Evolutionary conservation across 2,113 vertebrate species (phyloP).

Genomic region (Perca flavescens): DNA sequence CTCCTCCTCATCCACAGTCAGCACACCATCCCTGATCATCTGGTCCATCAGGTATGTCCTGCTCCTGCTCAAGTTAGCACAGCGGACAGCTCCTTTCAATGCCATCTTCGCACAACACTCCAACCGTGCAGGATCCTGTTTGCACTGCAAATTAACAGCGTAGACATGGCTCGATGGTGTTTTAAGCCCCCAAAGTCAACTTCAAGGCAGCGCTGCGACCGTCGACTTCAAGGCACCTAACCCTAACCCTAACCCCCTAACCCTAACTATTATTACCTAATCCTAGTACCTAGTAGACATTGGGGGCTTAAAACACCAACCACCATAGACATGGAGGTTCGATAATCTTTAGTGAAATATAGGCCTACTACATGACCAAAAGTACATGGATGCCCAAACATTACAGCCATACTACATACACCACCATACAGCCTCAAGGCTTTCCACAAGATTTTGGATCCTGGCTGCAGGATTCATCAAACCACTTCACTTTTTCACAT

Average conservation of each 20-base stretch:
- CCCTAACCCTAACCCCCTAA: too few relatives aligned
- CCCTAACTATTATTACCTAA: too few relatives aligned
- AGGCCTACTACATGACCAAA: background rate
- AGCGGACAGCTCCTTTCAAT: slow-evolving; percentile 92
- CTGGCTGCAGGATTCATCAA: background rate
- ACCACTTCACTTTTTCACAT: too few relatives aligned
- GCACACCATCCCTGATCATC: slow-evolving; percentile 91
- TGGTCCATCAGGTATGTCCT: slow-evolving; percentile 95
- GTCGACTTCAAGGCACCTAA: too few relatives aligned
- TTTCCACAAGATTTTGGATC: background rate
- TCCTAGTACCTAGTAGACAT: too few relatives aligned
- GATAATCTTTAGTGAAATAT: background rate
- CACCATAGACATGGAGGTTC: too few relatives aligned
- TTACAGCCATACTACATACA: background rate
- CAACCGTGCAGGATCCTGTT: slow-evolving; percentile 50
- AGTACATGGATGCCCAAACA: background rate
- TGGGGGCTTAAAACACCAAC: too few relatives aligned
- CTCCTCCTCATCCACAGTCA: slow-evolving; percentile 90
- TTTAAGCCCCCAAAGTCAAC: too few relatives aligned
- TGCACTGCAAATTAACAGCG: background rate
- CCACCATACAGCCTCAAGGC: background rate
- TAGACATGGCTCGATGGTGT: background rate
- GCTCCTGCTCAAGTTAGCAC: slow-evolving; percentile 85
- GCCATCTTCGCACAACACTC: slow-evolving; percentile 48
- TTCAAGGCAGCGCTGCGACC: too few relatives aligned